These are phyloP conservation scores for Leguminivora glycinivorella DNA, from an alignment of 1,140 invertebrate genomes.

Conservation along the genomic window DNA sequence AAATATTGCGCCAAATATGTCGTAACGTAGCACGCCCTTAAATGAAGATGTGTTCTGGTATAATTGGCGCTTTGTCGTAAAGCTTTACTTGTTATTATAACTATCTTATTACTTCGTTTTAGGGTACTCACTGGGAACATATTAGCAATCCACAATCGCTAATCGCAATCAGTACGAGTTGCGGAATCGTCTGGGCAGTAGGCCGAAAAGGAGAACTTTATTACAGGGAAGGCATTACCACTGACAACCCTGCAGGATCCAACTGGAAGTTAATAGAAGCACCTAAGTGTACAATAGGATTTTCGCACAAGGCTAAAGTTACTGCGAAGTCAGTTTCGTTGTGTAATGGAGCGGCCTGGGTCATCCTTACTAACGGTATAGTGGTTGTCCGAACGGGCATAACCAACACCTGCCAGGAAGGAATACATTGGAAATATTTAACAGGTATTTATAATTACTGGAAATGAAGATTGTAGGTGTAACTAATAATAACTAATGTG, in stretches of 20 bases:
- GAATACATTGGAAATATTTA: constrained; percentile 70
- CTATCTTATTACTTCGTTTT: constrained; percentile 33
- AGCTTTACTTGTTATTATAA: neutral
- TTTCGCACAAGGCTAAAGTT: constrained; percentile 49
- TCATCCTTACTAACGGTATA: constrained; percentile 60
- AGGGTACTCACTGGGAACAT: constrained; percentile 90
- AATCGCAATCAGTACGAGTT: constrained; percentile 83
- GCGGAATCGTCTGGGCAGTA: constrained; percentile 90
- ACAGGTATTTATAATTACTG: constrained; percentile 50
- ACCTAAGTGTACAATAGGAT: constrained; percentile 54
- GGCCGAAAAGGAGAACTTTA: constrained; percentile 91
- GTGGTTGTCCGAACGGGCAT: constrained; percentile 67
- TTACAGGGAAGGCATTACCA: constrained; percentile 85
- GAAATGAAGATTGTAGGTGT: neutral
- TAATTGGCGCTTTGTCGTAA: neutral
- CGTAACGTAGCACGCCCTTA: too few relatives aligned
- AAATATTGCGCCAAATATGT: too few relatives aligned
- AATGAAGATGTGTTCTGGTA: too few relatives aligned
- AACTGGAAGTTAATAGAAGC: constrained; percentile 69
- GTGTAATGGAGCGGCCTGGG: constrained; percentile 59
- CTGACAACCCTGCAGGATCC: constrained; percentile 80
- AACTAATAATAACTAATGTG: neutral
- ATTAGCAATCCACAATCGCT: constrained; percentile 88
- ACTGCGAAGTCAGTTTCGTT: constrained; percentile 64
- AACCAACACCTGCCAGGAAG: constrained; percentile 51